Conservation (phyloP, 1,140 invertebrate species). For the Acyrthosiphon pisum region DNA sequence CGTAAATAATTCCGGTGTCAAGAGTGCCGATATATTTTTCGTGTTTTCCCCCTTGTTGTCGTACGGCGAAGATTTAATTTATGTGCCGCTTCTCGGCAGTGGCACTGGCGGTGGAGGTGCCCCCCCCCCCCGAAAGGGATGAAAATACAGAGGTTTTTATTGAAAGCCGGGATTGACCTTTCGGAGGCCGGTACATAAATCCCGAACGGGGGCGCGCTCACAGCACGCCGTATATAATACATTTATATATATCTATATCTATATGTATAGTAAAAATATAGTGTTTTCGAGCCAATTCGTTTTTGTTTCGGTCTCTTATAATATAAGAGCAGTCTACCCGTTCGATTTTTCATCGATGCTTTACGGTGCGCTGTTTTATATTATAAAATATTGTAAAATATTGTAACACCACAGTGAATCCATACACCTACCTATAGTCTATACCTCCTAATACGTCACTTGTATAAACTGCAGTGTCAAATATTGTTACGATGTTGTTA, state of each 20-base stretch:
- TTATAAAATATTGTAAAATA: neutral
- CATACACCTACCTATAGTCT: too few relatives aligned
- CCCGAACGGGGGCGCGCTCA: neutral
- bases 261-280: neutral
- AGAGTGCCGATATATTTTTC: constrained; percentile 55
- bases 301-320: neutral
- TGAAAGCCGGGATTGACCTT: constrained; percentile 55
- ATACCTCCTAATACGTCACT: neutral
- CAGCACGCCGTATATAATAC: neutral
- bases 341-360: neutral
- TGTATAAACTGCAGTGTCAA: too few relatives aligned
- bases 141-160: constrained; percentile 52
- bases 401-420: neutral
- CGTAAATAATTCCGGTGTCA: constrained; percentile 56
- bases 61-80: constrained; percentile 54
- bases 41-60: constrained; percentile 43
- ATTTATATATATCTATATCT: neutral
- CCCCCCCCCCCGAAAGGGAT: neutral
- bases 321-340: neutral
- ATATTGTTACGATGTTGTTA: too few relatives aligned
- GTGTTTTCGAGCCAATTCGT: constrained; percentile 15
- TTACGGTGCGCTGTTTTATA: neutral
- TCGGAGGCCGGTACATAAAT: constrained; percentile 28
- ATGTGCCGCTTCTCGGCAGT: constrained; percentile 35
- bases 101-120: too few relatives aligned